phyloP scores from a whole-genome alignment of 2,113 vertebrate species.

The Tachuris rubrigastra region DNA sequence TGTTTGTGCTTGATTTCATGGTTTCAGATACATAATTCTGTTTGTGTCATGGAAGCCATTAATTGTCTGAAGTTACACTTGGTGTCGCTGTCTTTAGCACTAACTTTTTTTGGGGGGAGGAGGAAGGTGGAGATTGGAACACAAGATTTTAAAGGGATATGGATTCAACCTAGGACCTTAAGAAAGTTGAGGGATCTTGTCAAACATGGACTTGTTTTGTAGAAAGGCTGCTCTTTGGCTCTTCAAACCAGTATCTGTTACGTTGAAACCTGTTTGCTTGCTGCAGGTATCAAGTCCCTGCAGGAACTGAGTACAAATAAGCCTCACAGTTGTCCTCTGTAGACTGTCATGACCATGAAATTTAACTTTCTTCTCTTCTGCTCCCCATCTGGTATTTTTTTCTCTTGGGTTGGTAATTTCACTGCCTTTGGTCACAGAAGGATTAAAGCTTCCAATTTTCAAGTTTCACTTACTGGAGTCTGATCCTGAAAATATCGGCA shows the following conservation, averaged over 20 bases:
- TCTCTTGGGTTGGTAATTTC: neutral
- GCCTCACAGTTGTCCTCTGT: neutral
- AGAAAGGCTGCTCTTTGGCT: neutral
- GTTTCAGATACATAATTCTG: neutral
- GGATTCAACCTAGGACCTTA: neutral
- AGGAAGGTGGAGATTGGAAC: neutral
- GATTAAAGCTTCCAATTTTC: neutral
- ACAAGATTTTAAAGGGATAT: neutral
- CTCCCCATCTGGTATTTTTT: neutral
- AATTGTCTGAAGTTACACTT: neutral
- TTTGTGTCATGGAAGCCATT: neutral
- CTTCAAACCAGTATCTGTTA: neutral
- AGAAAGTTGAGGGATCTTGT: neutral
- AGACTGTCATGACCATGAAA: neutral
- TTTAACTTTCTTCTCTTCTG: neutral
- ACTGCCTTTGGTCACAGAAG: neutral
- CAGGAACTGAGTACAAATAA: neutral
- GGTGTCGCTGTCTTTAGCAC: neutral
- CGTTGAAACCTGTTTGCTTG: neutral
- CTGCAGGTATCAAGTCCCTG: neutral
- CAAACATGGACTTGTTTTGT: neutral
- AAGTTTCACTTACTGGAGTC: neutral
- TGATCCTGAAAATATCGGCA: neutral
- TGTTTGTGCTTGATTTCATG: neutral
- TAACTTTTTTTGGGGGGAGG: neutral